Base-by-base conservation (phyloP, 2,113 vertebrate species). In the Mesocricetus auratus region DNA sequence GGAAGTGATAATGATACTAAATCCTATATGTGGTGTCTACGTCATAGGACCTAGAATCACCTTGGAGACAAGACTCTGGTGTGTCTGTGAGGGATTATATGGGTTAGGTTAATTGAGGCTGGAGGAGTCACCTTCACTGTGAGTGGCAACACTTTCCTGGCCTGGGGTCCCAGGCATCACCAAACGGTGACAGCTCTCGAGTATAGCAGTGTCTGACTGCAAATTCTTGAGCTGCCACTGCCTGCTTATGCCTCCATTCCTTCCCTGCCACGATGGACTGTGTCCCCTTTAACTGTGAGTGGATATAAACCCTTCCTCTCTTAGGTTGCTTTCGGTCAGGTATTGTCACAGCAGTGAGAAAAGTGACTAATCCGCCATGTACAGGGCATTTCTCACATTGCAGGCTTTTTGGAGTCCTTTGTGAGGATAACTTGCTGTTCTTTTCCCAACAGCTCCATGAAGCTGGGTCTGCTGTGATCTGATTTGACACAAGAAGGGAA, bases 351-450 rank as follows among this genome's bases (percentile, higher is more conserved):
- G 50, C 5, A 2, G 9, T 6, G 50, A 81, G 31, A 21, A 81
- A 56, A 56, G 50, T 56, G 50, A n/a, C 78, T 56, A 56, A 15
- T 73, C 42, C 36, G 21, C 71, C n/a, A 8, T 19, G 36, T 56
- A 22, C 11, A 56, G 33, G 56, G 5, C 21, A 39, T 26, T 60
- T 12, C 74, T 7, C 0, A 5, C 10, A 10, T 12, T 12, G 10
- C 3, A 3, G 12, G 1, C 74, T 58, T 93, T 33, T 71, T 8
- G 62, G 31, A 26, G 60, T 31, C 11, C 17, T 26, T 31, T 4
- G 3, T 5, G 5, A 1, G 11, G 86, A 87, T 36, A 1, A 26
- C 36, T 60, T 53, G 17, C 24, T 1, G 4, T 3, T 26, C 1
- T 3, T 3, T 26, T 19, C 13, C 47, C 42, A 16, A 1, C 50